These are phyloP conservation scores for Lagenorhynchus albirostris DNA, from an alignment of 2,113 vertebrate species.

Conservation along the genomic window DNA sequence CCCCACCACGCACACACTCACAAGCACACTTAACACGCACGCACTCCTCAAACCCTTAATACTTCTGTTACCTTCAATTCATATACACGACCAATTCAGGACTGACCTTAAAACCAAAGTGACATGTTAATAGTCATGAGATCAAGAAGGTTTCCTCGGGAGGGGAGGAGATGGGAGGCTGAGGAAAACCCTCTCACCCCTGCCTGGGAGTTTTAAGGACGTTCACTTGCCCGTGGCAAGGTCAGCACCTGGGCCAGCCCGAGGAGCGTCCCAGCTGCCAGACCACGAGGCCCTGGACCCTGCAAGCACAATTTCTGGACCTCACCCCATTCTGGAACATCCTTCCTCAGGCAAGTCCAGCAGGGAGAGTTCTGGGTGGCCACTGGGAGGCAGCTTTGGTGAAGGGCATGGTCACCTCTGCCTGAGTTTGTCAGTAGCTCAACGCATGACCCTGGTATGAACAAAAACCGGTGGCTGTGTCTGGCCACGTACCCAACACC, in stretches of 20 bases:
- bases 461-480: conserved; percentile 70
- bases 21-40: background rate
- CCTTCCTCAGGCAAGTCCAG: background rate
- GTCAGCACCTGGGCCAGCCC: conserved; percentile 52
- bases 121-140: conserved; percentile 39
- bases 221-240: background rate
- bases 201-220: background rate
- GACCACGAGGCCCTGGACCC: background rate
- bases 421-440: conserved; percentile 78
- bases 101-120: conserved; percentile 54
- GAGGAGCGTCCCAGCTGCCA: background rate
- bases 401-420: conserved; percentile 62
- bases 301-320: background rate
- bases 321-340: background rate
- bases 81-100: conserved; percentile 23
- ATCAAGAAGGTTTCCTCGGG: conserved; percentile 37
- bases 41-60: conserved; percentile 45
- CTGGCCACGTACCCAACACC: conserved; percentile 74
- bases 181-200: background rate
- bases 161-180: conserved; percentile 6
- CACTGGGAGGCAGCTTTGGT: conserved; percentile 71
- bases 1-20: background rate
- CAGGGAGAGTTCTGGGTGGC: conserved; percentile 24
- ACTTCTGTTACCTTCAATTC: conserved; percentile 61
- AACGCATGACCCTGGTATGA: conserved; percentile 73